Evolutionary conservation across 2,113 vertebrate species (phyloP).

Genomic region (Seriola quinqueradiata): DNA sequence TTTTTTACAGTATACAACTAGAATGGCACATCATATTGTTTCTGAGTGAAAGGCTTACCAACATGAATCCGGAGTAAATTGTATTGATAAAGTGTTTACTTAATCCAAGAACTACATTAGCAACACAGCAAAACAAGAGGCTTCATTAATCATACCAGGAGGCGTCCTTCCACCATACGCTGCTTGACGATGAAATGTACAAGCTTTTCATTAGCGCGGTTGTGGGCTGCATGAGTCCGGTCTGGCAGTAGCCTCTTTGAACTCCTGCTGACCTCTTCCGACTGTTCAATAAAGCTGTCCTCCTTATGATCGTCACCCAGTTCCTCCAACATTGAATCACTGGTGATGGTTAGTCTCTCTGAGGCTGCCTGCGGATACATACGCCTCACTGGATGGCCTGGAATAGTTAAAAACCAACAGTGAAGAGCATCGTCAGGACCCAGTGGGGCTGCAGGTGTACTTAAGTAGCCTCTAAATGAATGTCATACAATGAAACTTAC

Average conservation of each 20-base stretch:
- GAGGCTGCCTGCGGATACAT: constrained; percentile 71
- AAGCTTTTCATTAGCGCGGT: constrained; percentile 90
- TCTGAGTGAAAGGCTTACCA: neutral
- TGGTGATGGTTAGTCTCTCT: constrained; percentile 80
- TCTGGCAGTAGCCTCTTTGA: constrained; percentile 91
- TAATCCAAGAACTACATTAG: neutral
- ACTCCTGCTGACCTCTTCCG: constrained; percentile 64
- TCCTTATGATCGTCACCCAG: constrained; percentile 40
- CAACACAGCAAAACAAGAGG: neutral
- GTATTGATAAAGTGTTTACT: neutral
- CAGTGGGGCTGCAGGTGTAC: neutral
- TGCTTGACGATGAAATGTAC: constrained; percentile 92
- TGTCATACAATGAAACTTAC: constrained; percentile 83
- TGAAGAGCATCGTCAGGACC: neutral
- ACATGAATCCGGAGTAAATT: neutral
- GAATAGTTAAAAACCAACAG: neutral
- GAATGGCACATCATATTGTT: neutral
- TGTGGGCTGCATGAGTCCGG: constrained; percentile 88
- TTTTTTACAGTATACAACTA: neutral
- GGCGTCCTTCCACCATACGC: constrained; percentile 87
- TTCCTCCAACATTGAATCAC: constrained; percentile 56
- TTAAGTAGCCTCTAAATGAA: neutral
- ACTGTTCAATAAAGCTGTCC: constrained; percentile 45
- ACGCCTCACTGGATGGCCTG: constrained; percentile 91
- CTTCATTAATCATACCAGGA: constrained; percentile 81